Percentiles rank a stretch among this genome's conserved stretches.
These are phyloP conservation scores for Apteryx mantelli DNA, from an alignment of 2,113 vertebrate species.

Conservation along the genomic window DNA sequence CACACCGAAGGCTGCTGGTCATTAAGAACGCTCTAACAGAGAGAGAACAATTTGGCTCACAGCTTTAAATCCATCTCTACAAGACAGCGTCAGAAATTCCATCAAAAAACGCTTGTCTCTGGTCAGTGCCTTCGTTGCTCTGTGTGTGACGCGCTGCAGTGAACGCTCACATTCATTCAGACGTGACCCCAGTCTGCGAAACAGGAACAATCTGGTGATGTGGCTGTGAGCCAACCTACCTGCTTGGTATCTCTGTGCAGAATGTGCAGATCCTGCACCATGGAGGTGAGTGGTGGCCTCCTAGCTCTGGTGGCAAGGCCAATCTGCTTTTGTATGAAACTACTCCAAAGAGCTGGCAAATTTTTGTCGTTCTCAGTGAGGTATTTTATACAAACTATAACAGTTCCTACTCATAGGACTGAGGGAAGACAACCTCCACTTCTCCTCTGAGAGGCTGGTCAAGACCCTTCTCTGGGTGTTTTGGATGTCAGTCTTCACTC, in stretches of 20 bases:
- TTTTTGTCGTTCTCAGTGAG: background rate
- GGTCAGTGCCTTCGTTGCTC: background rate
- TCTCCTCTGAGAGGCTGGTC: background rate
- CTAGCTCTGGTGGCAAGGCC: background rate
- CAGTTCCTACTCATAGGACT: accelerated
- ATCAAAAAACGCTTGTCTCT: background rate
- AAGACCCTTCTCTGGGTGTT: background rate
- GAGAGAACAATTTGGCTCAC: background rate
- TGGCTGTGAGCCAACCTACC: constrained; percentile 12
- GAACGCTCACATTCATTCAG: background rate
- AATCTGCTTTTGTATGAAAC: background rate
- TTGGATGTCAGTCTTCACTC: background rate
- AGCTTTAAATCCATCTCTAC: background rate
- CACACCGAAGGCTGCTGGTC: background rate
- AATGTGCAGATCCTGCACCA: background rate
- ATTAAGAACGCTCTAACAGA: accelerated
- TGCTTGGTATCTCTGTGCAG: background rate
- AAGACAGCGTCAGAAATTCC: background rate
- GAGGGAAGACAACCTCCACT: background rate
- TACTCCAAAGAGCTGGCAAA: background rate
- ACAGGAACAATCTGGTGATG: constrained; percentile 28
- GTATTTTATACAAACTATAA: background rate
- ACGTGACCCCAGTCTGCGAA: constrained; percentile 22
- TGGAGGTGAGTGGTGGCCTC: accelerated
- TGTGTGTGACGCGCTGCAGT: accelerated